phyloP scores from a whole-genome alignment of 64 coral and sea anemone species.

The Pachyseris speciosa region DNA sequence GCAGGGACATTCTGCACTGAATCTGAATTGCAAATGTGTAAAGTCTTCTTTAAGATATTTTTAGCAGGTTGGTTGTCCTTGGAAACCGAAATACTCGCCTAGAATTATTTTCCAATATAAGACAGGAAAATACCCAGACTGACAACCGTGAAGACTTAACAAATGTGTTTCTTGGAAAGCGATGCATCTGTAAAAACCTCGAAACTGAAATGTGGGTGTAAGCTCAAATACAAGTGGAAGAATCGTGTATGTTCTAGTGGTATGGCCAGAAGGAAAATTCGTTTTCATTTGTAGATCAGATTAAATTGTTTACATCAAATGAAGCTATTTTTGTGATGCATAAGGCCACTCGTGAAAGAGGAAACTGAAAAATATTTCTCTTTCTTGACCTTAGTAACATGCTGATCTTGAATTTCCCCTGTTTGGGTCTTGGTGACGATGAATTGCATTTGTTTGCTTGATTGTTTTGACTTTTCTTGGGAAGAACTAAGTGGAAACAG shows the following conservation, averaged over 20 bases:
- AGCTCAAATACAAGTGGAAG: background rate
- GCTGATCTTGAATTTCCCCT: background rate
- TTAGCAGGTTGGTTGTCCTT: background rate
- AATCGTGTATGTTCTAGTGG: background rate
- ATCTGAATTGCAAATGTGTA: slow-evolving; percentile 50
- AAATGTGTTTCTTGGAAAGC: background rate
- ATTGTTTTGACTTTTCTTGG: background rate
- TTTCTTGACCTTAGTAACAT: background rate
- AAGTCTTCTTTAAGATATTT: background rate
- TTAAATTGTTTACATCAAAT: no score
- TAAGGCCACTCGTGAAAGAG: no score
- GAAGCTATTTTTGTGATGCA: no score
- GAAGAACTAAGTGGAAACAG: slow-evolving; percentile 1
- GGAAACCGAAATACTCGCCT: slow-evolving; percentile 5
- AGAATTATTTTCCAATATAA: background rate
- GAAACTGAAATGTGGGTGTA: background rate
- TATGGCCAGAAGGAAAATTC: background rate
- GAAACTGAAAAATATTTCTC: no score
- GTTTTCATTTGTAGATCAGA: background rate
- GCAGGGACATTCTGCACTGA: background rate
- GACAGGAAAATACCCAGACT: background rate
- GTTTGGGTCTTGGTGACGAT: background rate
- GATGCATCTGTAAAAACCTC: background rate
- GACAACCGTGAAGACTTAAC: background rate
- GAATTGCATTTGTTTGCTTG: background rate